These are phyloP conservation scores for Oxyura jamaicensis DNA, from an alignment of 2,113 vertebrate genomes.

Conservation along the genomic window DNA sequence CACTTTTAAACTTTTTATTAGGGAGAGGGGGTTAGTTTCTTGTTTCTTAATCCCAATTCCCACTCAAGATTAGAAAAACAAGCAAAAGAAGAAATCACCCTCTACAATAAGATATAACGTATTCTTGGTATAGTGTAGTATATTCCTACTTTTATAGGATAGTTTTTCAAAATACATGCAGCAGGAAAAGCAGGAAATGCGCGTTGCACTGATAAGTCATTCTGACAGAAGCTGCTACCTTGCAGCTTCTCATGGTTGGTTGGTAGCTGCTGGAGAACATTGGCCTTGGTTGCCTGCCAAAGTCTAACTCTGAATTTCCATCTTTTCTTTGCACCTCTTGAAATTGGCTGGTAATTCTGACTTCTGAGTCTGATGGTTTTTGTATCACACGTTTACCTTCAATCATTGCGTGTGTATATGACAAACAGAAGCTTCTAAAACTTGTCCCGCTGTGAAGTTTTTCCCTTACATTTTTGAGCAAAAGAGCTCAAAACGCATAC, in stretches of 20 bases:
- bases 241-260: accelerated
- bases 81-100: background rate
- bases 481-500: background rate
- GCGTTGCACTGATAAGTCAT: accelerated
- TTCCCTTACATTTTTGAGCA: background rate
- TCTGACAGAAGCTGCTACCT: background rate
- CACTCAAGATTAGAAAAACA: background rate
- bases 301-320: too few relatives aligned
- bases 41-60: background rate
- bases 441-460: background rate
- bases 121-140: background rate
- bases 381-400: background rate
- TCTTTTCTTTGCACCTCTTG: too few relatives aligned
- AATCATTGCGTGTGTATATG: background rate
- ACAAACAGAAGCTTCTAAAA: background rate
- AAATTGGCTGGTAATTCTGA: background rate
- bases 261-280: accelerated
- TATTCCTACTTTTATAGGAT: too few relatives aligned
- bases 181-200: background rate
- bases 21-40: background rate
- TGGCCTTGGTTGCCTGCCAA: background rate
- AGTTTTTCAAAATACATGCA: background rate
- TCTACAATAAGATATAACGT: background rate
- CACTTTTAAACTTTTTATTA: background rate
- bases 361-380: background rate